Evolutionary conservation across 2,797 vertebrate genomes (phyloP).

Genomic region (Euthynnus affinis): DNA sequence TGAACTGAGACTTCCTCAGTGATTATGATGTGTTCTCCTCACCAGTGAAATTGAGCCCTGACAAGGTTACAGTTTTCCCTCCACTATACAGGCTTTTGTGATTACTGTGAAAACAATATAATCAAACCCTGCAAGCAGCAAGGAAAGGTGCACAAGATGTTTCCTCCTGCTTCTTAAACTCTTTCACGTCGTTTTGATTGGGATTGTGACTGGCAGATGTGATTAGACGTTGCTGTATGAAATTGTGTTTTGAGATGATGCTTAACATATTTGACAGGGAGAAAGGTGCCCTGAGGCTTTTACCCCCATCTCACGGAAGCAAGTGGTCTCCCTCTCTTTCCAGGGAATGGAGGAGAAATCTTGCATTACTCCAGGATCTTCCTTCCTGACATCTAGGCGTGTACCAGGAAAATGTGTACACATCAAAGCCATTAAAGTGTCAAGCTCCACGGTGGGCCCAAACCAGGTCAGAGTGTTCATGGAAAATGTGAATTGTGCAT

Average conservation of each 20-base stretch:
- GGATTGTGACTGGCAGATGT: slow-evolving; percentile 9
- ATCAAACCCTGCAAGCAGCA: slow-evolving; percentile 24
- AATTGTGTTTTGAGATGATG: slow-evolving; percentile 34
- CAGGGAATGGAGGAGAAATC: slow-evolving; percentile 35
- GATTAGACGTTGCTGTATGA: slow-evolving; percentile 24
- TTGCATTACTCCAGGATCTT: slow-evolving; percentile 32
- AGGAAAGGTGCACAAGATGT: slow-evolving; percentile 1
- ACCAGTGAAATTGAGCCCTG: slow-evolving; percentile 34
- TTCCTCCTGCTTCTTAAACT: slow-evolving; percentile 10
- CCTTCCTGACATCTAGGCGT: slow-evolving; percentile 50
- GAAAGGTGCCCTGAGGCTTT: slow-evolving; percentile 33
- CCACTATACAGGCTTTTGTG: slow-evolving; percentile 1
- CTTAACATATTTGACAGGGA: slow-evolving; percentile 42
- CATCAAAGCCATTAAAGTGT: slow-evolving; percentile 83
- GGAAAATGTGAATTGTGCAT: slow-evolving; percentile 59
- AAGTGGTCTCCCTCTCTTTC: slow-evolving; percentile 39
- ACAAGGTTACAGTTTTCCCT: slow-evolving; percentile 25
- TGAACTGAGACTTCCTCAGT: slow-evolving; percentile 33
- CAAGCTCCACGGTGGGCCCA: slow-evolving; percentile 52
- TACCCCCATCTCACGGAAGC: slow-evolving; percentile 23
- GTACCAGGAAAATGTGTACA: slow-evolving; percentile 66
- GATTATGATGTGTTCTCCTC: slow-evolving; percentile 31
- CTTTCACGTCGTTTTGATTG: slow-evolving; percentile 16
- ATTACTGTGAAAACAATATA: slow-evolving; percentile 40
- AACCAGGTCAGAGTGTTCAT: slow-evolving; percentile 67